Evolutionary conservation across 1,140 invertebrate species (phyloP).

Genomic region (Drosophila azteca): DNA sequence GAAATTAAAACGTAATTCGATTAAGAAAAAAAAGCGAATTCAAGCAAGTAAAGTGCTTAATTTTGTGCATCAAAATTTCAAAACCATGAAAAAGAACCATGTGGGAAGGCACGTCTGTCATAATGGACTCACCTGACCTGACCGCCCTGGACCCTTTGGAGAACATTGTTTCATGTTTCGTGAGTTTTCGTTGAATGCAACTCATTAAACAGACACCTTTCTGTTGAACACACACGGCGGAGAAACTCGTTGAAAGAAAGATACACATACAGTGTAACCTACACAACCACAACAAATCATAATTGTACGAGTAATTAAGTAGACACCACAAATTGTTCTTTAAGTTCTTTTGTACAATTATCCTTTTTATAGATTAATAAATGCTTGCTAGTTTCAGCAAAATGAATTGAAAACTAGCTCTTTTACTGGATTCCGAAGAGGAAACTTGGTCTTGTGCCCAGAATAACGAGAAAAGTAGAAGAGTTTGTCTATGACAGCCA

Average conservation of each 20-base stretch:
- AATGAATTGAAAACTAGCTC: slow-evolving; percentile 24
- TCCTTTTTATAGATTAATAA: slow-evolving; percentile 67
- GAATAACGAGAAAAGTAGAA: no score
- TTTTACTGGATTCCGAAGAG: no score
- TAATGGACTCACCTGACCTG: neutral
- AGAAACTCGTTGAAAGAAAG: slow-evolving; percentile 48
- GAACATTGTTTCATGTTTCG: no score
- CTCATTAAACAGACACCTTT: slow-evolving; percentile 17
- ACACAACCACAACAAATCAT: slow-evolving; percentile 28
- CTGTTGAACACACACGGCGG: slow-evolving; percentile 33
- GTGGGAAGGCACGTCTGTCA: neutral
- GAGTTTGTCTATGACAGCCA: no score
- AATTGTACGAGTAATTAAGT: slow-evolving; percentile 29
- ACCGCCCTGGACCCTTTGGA: no score
- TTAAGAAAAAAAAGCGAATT: neutral
- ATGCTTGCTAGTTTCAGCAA: slow-evolving; percentile 59
- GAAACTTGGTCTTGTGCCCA: no score
- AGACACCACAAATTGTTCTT: slow-evolving; percentile 49
- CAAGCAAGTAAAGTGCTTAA: slow-evolving; percentile 13
- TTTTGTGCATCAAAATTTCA: slow-evolving; percentile 5
- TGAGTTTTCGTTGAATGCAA: slow-evolving; percentile 26
- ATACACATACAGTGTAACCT: slow-evolving; percentile 17
- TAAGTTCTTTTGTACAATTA: slow-evolving; percentile 67
- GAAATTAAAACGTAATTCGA: neutral
- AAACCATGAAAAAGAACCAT: neutral